Evolutionary conservation across 1,140 invertebrate species (phyloP).

Genomic region (Papilio helenus): DNA sequence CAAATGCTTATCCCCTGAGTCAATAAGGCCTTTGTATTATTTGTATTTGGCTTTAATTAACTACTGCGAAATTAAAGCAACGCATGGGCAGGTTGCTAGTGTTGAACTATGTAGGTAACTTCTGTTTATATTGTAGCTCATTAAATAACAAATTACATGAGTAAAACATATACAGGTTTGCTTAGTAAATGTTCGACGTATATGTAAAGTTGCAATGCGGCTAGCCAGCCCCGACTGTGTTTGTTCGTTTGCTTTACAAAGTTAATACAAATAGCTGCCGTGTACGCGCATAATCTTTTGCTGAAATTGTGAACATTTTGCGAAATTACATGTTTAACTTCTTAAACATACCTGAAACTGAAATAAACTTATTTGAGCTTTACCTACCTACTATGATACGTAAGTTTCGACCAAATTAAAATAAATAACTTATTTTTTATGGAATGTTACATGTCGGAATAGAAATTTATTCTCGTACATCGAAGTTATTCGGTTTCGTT

Average conservation of each 20-base stretch:
- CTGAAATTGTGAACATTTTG: neutral
- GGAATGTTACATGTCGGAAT: too few relatives aligned
- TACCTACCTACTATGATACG: neutral
- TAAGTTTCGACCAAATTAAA: neutral
- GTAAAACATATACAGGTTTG: neutral
- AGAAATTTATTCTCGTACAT: too few relatives aligned
- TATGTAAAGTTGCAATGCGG: slow-evolving; percentile 3
- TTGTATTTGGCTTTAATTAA: neutral
- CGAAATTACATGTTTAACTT: neutral
- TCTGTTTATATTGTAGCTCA: neutral
- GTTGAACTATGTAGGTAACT: neutral
- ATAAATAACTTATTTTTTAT: too few relatives aligned
- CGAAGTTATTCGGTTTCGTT: too few relatives aligned
- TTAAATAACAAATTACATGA: neutral
- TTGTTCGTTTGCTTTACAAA: slow-evolving; percentile 12
- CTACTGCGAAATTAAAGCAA: neutral
- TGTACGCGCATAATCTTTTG: slow-evolving; percentile 3
- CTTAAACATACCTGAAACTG: neutral
- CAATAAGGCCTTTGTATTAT: too few relatives aligned
- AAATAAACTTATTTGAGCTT: slow-evolving; percentile 9
- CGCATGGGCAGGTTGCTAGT: neutral
- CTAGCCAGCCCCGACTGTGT: neutral
- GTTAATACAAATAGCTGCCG: slow-evolving; percentile 1
- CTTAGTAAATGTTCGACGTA: neutral
- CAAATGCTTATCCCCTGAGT: too few relatives aligned